Evolutionary conservation across 2,113 vertebrate species (phyloP).

Genomic region (Heptranchias perlo): DNA sequence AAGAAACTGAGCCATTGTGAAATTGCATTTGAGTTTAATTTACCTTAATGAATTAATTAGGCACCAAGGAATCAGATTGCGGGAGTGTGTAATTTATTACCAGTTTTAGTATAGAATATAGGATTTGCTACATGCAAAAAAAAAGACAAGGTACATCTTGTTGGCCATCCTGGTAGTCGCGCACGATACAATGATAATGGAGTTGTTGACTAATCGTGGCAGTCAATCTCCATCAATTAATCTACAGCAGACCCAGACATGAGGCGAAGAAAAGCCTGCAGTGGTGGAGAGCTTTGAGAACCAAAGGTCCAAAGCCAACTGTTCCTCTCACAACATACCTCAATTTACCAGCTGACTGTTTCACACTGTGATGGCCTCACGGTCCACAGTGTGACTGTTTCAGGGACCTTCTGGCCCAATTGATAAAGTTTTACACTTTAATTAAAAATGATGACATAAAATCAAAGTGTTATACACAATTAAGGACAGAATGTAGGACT

Average conservation of each 20-base stretch:
- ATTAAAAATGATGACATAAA: not conserved
- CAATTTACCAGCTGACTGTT: not conserved
- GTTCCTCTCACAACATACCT: not conserved
- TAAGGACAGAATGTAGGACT: not conserved
- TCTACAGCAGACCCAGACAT: too few species aligned
- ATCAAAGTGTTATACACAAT: not conserved
- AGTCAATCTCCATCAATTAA: not conserved
- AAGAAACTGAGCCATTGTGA: not conserved
- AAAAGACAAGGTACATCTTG: not conserved
- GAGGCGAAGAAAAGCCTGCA: not conserved
- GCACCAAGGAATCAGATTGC: not conserved
- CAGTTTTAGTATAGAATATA: not conserved
- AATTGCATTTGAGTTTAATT: not conserved
- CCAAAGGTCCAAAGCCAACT: not conserved
- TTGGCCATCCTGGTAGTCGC: not conserved
- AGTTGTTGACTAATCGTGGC: not conserved
- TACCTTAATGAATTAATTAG: slow-evolving; percentile 6
- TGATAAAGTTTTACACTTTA: not conserved
- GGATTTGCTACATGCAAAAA: not conserved
- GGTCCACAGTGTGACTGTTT: not conserved
- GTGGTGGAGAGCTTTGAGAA: not conserved
- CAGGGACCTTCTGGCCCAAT: not conserved
- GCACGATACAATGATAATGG: not conserved
- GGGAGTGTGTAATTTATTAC: not conserved
- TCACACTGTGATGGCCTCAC: not conserved